Evolutionary conservation across 1,140 invertebrate genomes (phyloP).

Genomic region (Drosophila serrata): DNA sequence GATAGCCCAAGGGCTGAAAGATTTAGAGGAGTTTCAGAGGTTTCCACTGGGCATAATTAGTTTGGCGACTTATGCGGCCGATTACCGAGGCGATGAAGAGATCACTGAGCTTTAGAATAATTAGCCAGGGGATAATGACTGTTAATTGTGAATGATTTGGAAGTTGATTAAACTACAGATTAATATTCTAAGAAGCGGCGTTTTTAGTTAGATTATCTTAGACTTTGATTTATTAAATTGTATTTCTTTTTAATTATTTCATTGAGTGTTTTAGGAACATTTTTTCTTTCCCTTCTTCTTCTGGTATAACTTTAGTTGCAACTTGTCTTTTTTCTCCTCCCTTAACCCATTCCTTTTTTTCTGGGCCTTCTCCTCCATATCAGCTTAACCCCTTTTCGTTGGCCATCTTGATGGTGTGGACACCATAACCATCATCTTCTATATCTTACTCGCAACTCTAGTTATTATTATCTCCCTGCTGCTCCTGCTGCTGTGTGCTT

Average conservation of each 20-base stretch:
- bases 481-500: slow-evolving; percentile 7
- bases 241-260: too few species aligned
- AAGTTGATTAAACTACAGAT: rapidly evolving
- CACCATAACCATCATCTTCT: slow-evolving; percentile 39
- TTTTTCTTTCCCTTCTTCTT: neutral
- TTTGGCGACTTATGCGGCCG: neutral
- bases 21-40: neutral
- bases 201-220: neutral
- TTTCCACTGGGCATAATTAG: slow-evolving; percentile 23
- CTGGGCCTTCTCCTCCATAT: too few species aligned
- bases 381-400: slow-evolving; percentile 14
- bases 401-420: slow-evolving; percentile 18
- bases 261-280: neutral
- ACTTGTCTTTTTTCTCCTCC: neutral
- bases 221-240: neutral
- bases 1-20: slow-evolving; percentile 27
- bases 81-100: slow-evolving; percentile 1
- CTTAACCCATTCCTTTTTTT: neutral
- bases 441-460: slow-evolving; percentile 35
- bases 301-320: neutral
- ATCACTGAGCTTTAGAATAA: neutral
- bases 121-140: neutral
- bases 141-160: neutral
- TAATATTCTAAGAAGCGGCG: neutral
- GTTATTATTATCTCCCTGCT: slow-evolving; percentile 33